Percentiles rank a stretch among this genome's conserved stretches.
Conservation (phyloP, 2,888 invertebrate species). For the Adineta ricciae region DNA sequence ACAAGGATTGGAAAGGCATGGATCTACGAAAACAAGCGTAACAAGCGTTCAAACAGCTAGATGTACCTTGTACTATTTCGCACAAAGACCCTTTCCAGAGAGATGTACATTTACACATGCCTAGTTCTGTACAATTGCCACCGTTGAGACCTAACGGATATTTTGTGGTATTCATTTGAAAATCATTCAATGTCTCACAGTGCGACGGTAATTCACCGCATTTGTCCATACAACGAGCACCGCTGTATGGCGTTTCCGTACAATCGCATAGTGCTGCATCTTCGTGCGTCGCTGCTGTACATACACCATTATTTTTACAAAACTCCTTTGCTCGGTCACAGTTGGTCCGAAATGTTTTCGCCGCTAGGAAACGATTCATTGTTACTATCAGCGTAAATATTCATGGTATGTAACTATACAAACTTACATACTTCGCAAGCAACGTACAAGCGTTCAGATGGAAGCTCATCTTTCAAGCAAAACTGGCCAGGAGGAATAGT, state of each 20-base stretch:
- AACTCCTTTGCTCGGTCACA: neutral
- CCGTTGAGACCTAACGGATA: neutral
- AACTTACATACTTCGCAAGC: neutral
- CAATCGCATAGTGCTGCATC: neutral
- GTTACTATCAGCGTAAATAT: neutral
- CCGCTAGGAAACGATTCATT: neutral
- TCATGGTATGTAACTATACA: no score
- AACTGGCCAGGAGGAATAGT: neutral
- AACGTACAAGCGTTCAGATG: neutral
- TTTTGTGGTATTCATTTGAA: neutral
- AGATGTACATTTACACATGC: neutral
- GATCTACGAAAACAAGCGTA: neutral
- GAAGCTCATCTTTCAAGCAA: neutral
- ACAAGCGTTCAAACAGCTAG: neutral
- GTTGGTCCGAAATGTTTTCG: neutral
- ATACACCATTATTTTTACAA: neutral
- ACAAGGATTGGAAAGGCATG: neutral
- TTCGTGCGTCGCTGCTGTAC: neutral
- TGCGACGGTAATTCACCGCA: neutral
- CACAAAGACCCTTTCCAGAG: neutral
- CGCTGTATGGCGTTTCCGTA: neutral
- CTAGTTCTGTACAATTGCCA: neutral
- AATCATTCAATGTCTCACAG: neutral
- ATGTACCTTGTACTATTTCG: neutral
- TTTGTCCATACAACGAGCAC: neutral